Base-by-base conservation (phyloP, 1,140 invertebrate genomes). In the Chrysopa pallens region DNA sequence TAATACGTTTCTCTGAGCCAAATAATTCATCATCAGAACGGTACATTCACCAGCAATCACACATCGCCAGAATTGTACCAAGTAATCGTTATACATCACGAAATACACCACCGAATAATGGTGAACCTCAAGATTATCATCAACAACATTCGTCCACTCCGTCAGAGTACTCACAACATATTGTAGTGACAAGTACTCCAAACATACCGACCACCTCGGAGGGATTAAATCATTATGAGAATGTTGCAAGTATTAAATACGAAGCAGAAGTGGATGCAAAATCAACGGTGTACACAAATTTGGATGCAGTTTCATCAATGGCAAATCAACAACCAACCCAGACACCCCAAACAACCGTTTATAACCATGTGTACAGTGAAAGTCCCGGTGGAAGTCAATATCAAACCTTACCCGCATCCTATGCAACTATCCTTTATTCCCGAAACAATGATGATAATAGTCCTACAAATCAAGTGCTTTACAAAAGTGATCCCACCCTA, bases 401-500 rank as follows among this genome's bases (percentile, higher is more conserved):
- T 50, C 36, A 44, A 51, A 42, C 61, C 64, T 51, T 60, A 64
- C 49, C 50, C 62, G 46, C 53, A 64, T 15, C 60, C 61, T 7
- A 49, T 68, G 52, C 63, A 67, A 50, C 55, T 62, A 51, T 52
- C 6, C 42, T 57, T 49, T 48, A 54, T 54, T 27, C 43, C 38
- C 42, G n/a, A 40, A 42, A 9, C 17, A 51, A 57, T 31, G 55
- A 60, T 0, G 59, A 62, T 35, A 64, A 68, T 42, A 63, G 61
- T 17, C 61, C 63, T 6, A 64, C 63, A 9, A 54, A 54, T 8
- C 56, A 60, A 39, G 55, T 68, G 40, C 53, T 68, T 42, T 69
- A 64, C 50, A 73, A 74, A 45, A 23, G 17, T 23, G 70, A 76
- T 50, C 70, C 70, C 6, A 70, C 70, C 6, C 50, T 74, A 11